A percentile compares a stretch with the other conserved stretches of the same genome.
Conservation (phyloP, 2,113 vertebrate species). For the Xiphophorus hellerii region DNA sequence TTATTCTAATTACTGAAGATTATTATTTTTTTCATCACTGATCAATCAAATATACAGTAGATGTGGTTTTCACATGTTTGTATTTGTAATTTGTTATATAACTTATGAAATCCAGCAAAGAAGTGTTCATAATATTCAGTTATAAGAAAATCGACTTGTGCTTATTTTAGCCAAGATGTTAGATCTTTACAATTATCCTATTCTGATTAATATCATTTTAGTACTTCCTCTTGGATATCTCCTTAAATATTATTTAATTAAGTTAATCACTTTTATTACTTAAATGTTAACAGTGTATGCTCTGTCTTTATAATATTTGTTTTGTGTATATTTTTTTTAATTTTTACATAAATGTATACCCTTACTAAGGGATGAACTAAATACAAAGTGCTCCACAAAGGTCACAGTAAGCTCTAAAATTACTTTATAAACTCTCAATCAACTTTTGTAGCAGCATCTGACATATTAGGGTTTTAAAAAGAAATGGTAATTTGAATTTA, state of each 20-base stretch:
- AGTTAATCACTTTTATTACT: background rate
- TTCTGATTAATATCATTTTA: no score
- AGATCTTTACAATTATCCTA: no score
- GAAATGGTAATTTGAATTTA: background rate
- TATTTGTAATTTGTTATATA: background rate
- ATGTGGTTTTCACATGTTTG: background rate
- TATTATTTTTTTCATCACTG: slow-evolving; percentile 23
- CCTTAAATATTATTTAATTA: no score
- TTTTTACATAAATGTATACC: background rate
- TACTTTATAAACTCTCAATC: background rate
- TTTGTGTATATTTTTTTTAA: no score
- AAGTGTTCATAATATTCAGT: background rate
- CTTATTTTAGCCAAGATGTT: background rate
- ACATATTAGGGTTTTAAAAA: background rate
- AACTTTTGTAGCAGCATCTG: no score
- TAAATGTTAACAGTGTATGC: background rate
- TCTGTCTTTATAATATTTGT: background rate
- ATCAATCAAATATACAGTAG: slow-evolving; percentile 23
- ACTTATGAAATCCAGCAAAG: background rate
- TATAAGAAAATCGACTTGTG: background rate
- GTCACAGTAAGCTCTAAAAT: background rate
- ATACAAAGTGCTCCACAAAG: background rate
- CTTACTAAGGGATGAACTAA: background rate
- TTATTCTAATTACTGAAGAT: slow-evolving; percentile 22
- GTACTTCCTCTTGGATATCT: no score